Evolutionary conservation across 2,797 vertebrate species (phyloP).

Genomic region (Lepus oiostolus): DNA sequence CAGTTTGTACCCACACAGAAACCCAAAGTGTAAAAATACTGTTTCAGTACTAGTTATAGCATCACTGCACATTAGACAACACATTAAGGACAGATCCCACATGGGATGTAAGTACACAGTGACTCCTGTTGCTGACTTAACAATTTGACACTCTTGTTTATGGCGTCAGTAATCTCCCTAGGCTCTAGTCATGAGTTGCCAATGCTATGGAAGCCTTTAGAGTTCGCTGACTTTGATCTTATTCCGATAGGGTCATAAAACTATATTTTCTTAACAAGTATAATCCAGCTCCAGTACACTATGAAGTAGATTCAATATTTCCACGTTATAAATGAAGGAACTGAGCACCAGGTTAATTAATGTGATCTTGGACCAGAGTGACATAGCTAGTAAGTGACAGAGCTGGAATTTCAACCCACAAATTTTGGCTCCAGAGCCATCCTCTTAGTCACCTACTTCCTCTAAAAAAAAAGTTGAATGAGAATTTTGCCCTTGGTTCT

Average conservation of each 20-base stretch:
- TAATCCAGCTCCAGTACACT: neutral
- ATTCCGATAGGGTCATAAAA: neutral
- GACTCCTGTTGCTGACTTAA: too few species aligned
- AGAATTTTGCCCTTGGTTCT: neutral
- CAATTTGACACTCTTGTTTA: too few species aligned
- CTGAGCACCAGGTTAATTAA: neutral
- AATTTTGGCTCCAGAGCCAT: neutral
- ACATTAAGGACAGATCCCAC: too few species aligned
- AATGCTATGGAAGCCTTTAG: too few species aligned
- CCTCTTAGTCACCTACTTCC: neutral
- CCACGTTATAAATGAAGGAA: slow-evolving; percentile 18
- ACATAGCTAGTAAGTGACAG: neutral
- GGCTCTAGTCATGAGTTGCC: too few species aligned
- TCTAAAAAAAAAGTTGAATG: neutral
- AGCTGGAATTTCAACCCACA: neutral
- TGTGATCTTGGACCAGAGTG: neutral
- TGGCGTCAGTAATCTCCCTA: too few species aligned
- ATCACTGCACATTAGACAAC: too few species aligned
- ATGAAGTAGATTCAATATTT: neutral
- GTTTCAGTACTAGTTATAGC: too few species aligned
- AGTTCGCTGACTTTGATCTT: too few species aligned
- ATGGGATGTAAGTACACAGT: too few species aligned
- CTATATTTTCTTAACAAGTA: neutral
- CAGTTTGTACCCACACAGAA: too few species aligned
- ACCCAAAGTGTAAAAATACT: too few species aligned